These are phyloP conservation scores for Delphinus delphis DNA, from an alignment of 2,113 vertebrate genomes.

Conservation along the genomic window DNA sequence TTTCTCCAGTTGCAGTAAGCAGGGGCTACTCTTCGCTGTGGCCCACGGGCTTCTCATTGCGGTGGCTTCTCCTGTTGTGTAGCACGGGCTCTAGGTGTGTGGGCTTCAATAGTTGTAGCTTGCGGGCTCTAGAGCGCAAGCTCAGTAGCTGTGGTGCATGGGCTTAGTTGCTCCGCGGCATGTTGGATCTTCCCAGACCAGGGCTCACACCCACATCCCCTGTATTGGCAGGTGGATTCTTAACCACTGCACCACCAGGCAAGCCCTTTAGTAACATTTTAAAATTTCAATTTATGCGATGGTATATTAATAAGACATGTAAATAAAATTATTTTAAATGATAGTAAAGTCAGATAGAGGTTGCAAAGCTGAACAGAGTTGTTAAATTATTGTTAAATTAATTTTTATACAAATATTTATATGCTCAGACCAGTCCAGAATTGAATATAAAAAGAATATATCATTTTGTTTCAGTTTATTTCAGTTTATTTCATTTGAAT, in stretches of 20 bases:
- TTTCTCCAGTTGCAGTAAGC: too few species aligned
- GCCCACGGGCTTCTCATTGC: too few species aligned
- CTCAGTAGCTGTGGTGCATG: too few species aligned
- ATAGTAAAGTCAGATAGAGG: not conserved
- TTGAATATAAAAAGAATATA: not conserved
- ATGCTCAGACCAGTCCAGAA: not conserved
- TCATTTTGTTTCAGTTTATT: not conserved
- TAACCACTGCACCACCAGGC: too few species aligned
- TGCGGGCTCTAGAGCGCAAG: too few species aligned
- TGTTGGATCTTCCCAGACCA: too few species aligned
- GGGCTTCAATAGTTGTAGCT: too few species aligned
- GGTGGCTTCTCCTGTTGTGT: too few species aligned
- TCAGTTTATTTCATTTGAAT: conserved; percentile 24
- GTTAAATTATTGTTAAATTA: not conserved
- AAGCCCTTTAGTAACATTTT: not conserved
- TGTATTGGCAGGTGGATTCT: too few species aligned
- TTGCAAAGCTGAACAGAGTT: not conserved
- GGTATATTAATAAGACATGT: not conserved
- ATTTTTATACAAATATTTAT: conserved; percentile 22
- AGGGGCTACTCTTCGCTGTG: too few species aligned
- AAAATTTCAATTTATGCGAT: not conserved
- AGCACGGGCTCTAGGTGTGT: too few species aligned
- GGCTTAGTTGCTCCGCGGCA: too few species aligned
- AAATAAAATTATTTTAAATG: conserved; percentile 28
- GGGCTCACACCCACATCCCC: fast-evolving